These are phyloP conservation scores for Oscheius sp. DNA, from an alignment of 2,888 invertebrate genomes.

Conservation along the genomic window DNA sequence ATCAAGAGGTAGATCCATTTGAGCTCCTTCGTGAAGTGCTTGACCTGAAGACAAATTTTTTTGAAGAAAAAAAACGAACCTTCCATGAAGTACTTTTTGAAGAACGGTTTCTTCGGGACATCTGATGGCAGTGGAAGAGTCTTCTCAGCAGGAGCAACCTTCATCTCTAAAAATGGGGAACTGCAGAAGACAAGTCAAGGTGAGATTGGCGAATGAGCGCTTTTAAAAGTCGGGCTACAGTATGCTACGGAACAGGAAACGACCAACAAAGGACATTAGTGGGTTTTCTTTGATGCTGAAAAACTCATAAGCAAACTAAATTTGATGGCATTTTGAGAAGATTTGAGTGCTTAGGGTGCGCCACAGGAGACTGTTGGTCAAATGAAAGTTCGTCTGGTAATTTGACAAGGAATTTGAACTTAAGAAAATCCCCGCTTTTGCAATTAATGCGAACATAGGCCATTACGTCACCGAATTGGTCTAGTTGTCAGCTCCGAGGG, in stretches of 20 bases:
- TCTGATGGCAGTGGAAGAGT: neutral
- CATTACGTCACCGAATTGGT: neutral
- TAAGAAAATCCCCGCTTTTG: neutral
- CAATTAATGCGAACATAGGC: neutral
- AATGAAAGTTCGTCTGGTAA: too few species aligned
- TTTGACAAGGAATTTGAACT: neutral
- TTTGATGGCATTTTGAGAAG: too few species aligned
- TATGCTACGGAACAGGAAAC: neutral
- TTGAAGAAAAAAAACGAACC: neutral
- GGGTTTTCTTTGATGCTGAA: too few species aligned
- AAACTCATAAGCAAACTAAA: too few species aligned
- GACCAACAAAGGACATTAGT: neutral
- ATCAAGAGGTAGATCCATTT: neutral
- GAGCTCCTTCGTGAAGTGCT: constrained; percentile 3
- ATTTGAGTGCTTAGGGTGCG: too few species aligned
- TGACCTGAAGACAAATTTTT: constrained; percentile 1
- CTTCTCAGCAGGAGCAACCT: constrained; percentile 7
- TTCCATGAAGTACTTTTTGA: constrained; percentile 24
- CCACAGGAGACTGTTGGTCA: neutral
- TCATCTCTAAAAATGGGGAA: neutral
- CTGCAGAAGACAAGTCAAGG: too few species aligned
- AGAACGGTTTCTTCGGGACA: neutral
- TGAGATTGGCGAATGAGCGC: neutral
- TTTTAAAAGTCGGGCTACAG: constrained; percentile 4
- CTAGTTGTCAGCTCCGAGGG: too few species aligned